Conservation (phyloP, 2,797 vertebrate species). For the Serranus cabrilla region DNA sequence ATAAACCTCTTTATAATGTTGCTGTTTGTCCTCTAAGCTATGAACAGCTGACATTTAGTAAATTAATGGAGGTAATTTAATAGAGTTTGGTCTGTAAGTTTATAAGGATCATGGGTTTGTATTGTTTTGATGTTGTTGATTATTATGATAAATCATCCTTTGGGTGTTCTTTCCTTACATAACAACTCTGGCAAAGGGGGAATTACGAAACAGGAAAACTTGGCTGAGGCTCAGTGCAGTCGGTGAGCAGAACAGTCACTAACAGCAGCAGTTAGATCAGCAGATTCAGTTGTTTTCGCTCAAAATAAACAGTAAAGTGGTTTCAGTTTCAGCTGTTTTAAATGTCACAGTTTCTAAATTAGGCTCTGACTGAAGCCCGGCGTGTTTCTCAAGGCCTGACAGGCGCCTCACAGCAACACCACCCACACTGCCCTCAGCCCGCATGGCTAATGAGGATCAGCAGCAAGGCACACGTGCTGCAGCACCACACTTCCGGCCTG, state of each 20-base stretch:
- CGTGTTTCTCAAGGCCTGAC: constrained; percentile 65
- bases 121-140: not conserved
- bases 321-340: not conserved
- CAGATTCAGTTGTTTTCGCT: fast-evolving
- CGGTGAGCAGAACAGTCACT: not conserved
- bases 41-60: not conserved
- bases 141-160: not conserved
- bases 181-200: constrained; percentile 44
- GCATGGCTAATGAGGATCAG: constrained; percentile 54
- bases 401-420: constrained; percentile 7
- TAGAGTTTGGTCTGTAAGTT: not conserved
- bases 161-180: constrained; percentile 43
- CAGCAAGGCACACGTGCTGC: fast-evolving
- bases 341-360: not conserved
- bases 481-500: not conserved
- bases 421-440: constrained; percentile 27
- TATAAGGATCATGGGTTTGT: fast-evolving
- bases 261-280: not conserved
- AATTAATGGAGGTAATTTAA: not conserved
- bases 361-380: constrained; percentile 7
- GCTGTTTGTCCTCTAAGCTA: not conserved
- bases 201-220: constrained; percentile 73
- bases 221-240: constrained; percentile 41
- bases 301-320: not conserved
- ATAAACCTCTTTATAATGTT: not conserved